Evolutionary conservation across 2,888 invertebrate species (phyloP).

Genomic region (Diarsia rubi): DNA sequence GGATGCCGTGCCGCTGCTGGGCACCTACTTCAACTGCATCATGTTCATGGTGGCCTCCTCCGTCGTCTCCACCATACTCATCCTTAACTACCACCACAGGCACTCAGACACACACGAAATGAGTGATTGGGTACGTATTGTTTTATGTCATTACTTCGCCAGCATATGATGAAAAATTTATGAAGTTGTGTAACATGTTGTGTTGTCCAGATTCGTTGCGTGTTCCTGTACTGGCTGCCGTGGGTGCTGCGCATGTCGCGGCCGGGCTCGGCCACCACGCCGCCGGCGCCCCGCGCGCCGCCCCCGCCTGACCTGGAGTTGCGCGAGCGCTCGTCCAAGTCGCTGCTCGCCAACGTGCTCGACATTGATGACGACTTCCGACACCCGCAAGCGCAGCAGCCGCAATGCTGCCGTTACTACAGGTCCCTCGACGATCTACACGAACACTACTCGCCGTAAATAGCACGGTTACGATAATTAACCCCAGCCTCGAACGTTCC

Average conservation of each 20-base stretch:
- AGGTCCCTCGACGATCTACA: constrained; percentile 93
- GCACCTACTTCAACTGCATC: constrained; percentile 99
- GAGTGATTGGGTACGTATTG: constrained; percentile 97
- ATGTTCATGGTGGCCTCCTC: constrained; percentile 99
- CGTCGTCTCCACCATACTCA: constrained; percentile 99
- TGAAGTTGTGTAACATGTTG: constrained; percentile 5
- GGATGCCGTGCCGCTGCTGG: constrained; percentile 97
- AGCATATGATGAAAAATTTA: too few species aligned
- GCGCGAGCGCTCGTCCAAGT: constrained; percentile 97
- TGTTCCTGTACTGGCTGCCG: constrained; percentile 99
- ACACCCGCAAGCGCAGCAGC: constrained; percentile 94
- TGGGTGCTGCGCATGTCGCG: constrained; percentile 98
- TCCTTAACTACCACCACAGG: constrained; percentile 99
- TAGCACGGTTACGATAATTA: constrained; percentile 90
- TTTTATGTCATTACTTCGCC: neutral
- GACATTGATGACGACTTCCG: constrained; percentile 99
- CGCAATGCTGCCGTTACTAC: constrained; percentile 94
- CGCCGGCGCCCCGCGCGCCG: constrained; percentile 93
- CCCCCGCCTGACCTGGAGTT: constrained; percentile 96
- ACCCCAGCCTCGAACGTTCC: constrained; percentile 89
- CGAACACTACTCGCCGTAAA: constrained; percentile 91
- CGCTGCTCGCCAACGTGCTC: constrained; percentile 98
- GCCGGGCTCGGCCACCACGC: constrained; percentile 92
- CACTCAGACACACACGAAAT: constrained; percentile 99
- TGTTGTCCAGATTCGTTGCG: constrained; percentile 93